A percentile compares a stretch with the other conserved stretches of the same genome.
phyloP scores from a whole-genome alignment of 2,888 invertebrate genomes.

The Eristalinus aeneus region DNA sequence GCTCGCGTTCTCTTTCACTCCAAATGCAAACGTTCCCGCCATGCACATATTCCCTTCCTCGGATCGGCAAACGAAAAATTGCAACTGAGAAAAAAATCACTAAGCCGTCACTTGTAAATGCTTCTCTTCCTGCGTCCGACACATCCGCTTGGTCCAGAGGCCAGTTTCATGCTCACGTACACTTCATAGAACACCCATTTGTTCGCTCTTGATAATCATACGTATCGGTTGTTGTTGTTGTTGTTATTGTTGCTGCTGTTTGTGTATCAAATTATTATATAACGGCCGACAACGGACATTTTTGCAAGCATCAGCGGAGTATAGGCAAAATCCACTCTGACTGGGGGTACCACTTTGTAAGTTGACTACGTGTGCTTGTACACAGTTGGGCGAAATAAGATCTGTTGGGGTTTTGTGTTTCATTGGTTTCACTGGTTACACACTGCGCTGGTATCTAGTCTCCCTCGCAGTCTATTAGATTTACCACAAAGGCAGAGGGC shows the following conservation, averaged over 20 bases:
- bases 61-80: background rate
- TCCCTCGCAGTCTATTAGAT: background rate
- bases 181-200: background rate
- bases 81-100: background rate
- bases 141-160: constrained; percentile 37
- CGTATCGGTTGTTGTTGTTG: constrained; percentile 12
- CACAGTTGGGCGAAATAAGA: constrained; percentile 33
- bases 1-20: constrained; percentile 25
- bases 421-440: constrained; percentile 23
- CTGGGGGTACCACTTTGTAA: background rate
- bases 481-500: background rate
- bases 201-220: background rate
- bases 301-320: constrained; percentile 44
- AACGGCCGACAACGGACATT: constrained; percentile 40
- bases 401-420: constrained; percentile 37
- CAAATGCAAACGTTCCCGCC: constrained; percentile 3
- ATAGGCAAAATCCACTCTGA: constrained; percentile 22
- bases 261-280: constrained; percentile 25
- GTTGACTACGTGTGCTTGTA: background rate
- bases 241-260: constrained; percentile 14
- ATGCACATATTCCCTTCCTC: background rate
- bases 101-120: constrained; percentile 6
- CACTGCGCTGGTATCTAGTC: background rate
- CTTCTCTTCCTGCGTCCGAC: constrained; percentile 46
- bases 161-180: background rate